phyloP scores from a whole-genome alignment of 2,888 invertebrate species.

The Brachyptera putata region DNA sequence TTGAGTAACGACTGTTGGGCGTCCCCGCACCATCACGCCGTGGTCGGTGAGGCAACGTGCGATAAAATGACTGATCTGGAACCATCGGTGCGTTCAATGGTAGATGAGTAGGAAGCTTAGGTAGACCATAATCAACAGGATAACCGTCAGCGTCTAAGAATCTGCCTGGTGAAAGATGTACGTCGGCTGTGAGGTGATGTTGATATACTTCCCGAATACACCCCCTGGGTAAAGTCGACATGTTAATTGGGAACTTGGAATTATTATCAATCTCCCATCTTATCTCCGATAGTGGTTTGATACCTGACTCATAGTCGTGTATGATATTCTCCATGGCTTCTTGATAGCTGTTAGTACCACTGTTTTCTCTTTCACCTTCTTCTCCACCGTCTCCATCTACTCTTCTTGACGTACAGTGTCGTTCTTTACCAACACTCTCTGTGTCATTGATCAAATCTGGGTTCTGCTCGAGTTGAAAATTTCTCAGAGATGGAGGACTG shows the following conservation, averaged over 20 bases:
- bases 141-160: conserved; percentile 75
- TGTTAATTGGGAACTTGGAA: conserved; percentile 41
- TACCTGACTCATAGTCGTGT: conserved; percentile 36
- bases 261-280: conserved; percentile 15
- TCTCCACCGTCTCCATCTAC: conserved; percentile 39
- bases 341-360: conserved; percentile 39
- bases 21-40: conserved; percentile 44
- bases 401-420: conserved; percentile 40
- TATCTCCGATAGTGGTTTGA: conserved; percentile 1
- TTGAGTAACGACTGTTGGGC: conserved; percentile 54
- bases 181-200: conserved; percentile 59
- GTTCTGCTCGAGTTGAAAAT: conserved; percentile 61
- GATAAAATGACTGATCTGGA: conserved; percentile 52
- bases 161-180: conserved; percentile 66
- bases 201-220: conserved; percentile 49
- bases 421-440: conserved; percentile 55
- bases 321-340: conserved; percentile 40
- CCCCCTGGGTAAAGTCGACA: conserved; percentile 50
- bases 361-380: conserved; percentile 44
- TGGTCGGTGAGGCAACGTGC: conserved; percentile 70
- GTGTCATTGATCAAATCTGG: conserved; percentile 77
- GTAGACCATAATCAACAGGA: conserved; percentile 71
- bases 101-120: conserved; percentile 53
- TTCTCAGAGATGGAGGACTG: conserved; percentile 54
- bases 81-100: conserved; percentile 30